phyloP scores from a whole-genome alignment of 2,113 vertebrate genomes.

The Eretmochelys imbricata region DNA sequence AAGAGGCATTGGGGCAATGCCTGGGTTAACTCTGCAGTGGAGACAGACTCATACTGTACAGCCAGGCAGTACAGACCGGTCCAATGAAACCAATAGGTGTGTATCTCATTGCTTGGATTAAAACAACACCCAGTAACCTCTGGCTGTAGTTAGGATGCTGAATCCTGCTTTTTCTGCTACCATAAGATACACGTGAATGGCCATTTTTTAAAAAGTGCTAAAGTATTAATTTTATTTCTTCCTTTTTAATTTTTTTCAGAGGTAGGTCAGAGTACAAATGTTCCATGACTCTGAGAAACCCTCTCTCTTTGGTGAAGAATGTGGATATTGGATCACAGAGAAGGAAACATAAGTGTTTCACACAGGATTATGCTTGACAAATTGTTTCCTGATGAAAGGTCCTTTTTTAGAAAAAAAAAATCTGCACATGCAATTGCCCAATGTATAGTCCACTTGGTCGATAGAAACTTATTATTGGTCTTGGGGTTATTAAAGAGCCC shows the following conservation, averaged over 20 bases:
- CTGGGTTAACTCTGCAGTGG: background rate
- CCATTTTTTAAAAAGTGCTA: background rate
- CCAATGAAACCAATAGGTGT: background rate
- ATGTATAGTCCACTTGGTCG: background rate
- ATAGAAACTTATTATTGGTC: background rate
- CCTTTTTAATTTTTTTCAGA: background rate
- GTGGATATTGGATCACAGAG: background rate
- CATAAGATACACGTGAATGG: background rate
- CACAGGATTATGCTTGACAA: conserved; percentile 18
- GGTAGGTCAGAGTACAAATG: background rate
- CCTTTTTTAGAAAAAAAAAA: conserved; percentile 17
- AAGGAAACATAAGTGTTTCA: background rate
- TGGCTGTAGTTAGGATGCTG: background rate
- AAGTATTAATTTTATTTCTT: background rate
- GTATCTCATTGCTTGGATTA: background rate
- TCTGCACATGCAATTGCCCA: background rate
- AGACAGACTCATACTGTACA: background rate
- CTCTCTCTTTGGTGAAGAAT: background rate
- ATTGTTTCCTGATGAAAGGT: conserved; percentile 45
- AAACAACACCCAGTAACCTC: background rate
- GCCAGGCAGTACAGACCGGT: background rate
- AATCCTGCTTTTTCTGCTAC: background rate
- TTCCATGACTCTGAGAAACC: background rate
- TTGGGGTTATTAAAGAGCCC: background rate
- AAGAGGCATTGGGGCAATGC: background rate